These are phyloP conservation scores for Podilymbus podiceps DNA, from an alignment of 2,113 vertebrate genomes.

Conservation along the genomic window DNA sequence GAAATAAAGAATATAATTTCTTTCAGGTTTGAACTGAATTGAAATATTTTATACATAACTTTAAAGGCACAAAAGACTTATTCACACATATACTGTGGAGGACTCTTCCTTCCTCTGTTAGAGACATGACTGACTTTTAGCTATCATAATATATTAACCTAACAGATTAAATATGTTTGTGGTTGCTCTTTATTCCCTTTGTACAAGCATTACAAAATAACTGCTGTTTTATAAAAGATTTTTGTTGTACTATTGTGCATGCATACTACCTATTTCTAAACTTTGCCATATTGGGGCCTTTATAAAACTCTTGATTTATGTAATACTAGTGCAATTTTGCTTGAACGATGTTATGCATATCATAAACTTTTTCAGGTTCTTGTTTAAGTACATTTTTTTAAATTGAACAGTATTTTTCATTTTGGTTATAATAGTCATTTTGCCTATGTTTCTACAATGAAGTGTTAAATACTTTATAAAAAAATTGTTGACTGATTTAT, in stretches of 20 bases:
- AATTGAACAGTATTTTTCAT: conserved; percentile 81
- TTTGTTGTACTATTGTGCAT: conserved; percentile 87
- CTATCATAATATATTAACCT: conserved; percentile 80
- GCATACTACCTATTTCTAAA: conserved; percentile 88
- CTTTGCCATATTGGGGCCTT: conserved; percentile 83
- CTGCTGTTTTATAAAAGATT: conserved; percentile 82
- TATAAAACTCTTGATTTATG: conserved; percentile 83
- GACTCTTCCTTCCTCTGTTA: conserved; percentile 75
- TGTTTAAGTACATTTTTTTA: conserved; percentile 81
- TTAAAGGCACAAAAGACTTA: conserved; percentile 82
- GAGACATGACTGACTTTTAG: conserved; percentile 80
- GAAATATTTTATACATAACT: conserved; percentile 80
- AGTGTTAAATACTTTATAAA: conserved; percentile 82
- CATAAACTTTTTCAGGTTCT: conserved; percentile 80
- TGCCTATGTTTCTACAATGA: conserved; percentile 82
- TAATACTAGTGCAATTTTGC: conserved; percentile 84
- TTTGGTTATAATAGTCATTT: conserved; percentile 81
- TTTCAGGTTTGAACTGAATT: conserved; percentile 74
- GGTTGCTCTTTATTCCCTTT: conserved; percentile 83
- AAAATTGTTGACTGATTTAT: conserved; percentile 79
- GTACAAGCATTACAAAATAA: conserved; percentile 81
- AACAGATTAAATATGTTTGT: conserved; percentile 83
- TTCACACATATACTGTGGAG: conserved; percentile 64
- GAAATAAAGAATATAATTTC: conserved; percentile 59
- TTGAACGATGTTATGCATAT: conserved; percentile 81